Evolutionary conservation across 2,888 invertebrate species (phyloP), one percentile per base, ranked within the genome.

Genomic region (Scaptodrosophila latifasciaeformis): DNA sequence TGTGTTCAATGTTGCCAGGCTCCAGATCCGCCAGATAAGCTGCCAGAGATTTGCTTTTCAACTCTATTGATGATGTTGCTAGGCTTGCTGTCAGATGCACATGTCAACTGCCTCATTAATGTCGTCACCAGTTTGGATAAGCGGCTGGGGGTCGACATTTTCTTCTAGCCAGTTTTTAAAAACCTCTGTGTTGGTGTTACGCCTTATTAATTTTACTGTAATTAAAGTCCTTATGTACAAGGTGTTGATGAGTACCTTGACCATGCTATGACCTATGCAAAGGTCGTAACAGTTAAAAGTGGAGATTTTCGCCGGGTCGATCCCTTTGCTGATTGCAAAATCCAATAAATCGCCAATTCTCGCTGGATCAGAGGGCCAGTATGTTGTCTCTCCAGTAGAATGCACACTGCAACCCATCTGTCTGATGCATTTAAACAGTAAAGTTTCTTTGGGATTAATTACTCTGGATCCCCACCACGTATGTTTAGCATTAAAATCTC

Each of bases 81-180:
- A n/a, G n/a, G n/a, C n/a, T n/a, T n/a, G n/a, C n/a, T n/a, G n/a
- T n/a, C n/a, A n/a, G n/a, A n/a, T n/a, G n/a, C n/a, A n/a, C n/a
- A n/a, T n/a, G n/a, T 43, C 43, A 10, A 43, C 45, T 34, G 45
- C 34, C 19, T 31, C 34, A 12, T 45, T 34, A 19, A 45, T 45
- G 5, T 34, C 31, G 12, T 10, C 15, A 2, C 43, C 43, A 15
- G 31, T 31, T 31, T 31, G 18, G 13, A 34, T 45, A 12, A 7
- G 15, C 13, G 45, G 45, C 34, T 10, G 12, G 21, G 34, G 24
- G 9, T 46, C 34, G n/a, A n/a, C n/a, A n/a, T n/a, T n/a, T n/a
- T n/a, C n/a, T n/a, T n/a, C n/a, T n/a, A n/a, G n/a, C n/a, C 44
- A 44, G 30, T 13, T 44, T 45, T 19, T 37, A 17, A 34, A 45